These are phyloP conservation scores for Poecilia picta DNA, from an alignment of 2,797 vertebrate genomes.

Conservation along the genomic window DNA sequence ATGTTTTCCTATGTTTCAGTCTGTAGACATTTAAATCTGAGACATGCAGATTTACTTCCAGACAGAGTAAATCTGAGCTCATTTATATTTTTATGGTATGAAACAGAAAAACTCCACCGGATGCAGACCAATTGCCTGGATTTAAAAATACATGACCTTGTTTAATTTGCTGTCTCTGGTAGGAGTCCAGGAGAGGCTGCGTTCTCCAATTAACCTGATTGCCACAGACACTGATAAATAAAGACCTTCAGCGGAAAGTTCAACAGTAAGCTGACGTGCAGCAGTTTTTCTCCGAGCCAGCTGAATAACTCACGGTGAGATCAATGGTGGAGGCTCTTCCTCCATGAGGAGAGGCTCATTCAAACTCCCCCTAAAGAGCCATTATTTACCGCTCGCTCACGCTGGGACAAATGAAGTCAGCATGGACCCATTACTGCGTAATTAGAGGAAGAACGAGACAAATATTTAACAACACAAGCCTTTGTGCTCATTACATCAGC, in stretches of 20 bases:
- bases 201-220: conserved; percentile 57
- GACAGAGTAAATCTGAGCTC: background rate
- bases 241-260: conserved; percentile 51
- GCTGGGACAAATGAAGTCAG: conserved; percentile 70
- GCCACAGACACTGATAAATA: conserved; percentile 55
- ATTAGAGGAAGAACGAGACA: conserved; percentile 70
- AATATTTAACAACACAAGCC: conserved; percentile 69
- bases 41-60: too few species aligned
- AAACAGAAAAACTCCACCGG: conserved; percentile 16
- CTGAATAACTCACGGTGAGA: conserved; percentile 62
- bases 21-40: too few species aligned
- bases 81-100: background rate
- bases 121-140: conserved; percentile 24
- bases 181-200: conserved; percentile 31
- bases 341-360: conserved; percentile 47
- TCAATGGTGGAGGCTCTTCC: conserved; percentile 59
- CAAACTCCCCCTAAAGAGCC: conserved; percentile 57
- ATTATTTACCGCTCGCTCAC: conserved; percentile 66
- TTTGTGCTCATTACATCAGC: conserved; percentile 57
- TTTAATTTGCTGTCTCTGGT: conserved; percentile 31
- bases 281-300: conserved; percentile 41
- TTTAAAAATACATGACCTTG: conserved; percentile 44
- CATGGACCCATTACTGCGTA: conserved; percentile 71
- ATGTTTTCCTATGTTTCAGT: background rate
- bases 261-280: conserved; percentile 43